Conservation (phyloP, 2,888 invertebrate genomes). For the Drosophila seclusa region DNA sequence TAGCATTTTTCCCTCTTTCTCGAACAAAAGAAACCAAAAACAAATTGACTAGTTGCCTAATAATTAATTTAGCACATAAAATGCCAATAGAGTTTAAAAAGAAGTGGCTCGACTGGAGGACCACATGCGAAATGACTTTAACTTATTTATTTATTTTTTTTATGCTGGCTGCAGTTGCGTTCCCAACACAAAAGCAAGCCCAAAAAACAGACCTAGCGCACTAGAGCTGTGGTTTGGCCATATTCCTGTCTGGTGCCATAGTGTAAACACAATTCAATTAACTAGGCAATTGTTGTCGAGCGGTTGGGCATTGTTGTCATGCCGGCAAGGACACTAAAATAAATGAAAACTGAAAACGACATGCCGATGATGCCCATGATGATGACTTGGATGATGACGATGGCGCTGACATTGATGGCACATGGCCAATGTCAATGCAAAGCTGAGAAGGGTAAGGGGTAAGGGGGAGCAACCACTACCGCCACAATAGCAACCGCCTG, state of each 20-base stretch:
- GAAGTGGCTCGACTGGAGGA: constrained; percentile 21
- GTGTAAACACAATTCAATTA: constrained; percentile 81
- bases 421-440: constrained; percentile 58
- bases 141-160: constrained; percentile 15
- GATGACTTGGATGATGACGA: constrained; percentile 23
- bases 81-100: constrained; percentile 36
- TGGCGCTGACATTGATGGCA: constrained; percentile 50
- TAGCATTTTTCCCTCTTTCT: not conserved
- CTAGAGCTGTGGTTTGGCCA: not conserved
- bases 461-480: constrained; percentile 6
- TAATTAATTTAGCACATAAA: constrained; percentile 48
- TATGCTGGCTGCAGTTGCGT: constrained; percentile 30
- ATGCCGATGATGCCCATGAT: constrained; percentile 62
- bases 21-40: constrained; percentile 19
- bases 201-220: constrained; percentile 33
- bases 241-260: constrained; percentile 48
- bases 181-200: constrained; percentile 28
- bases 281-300: constrained; percentile 72
- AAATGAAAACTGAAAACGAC: constrained; percentile 73
- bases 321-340: constrained; percentile 67
- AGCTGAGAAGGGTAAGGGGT: not conserved
- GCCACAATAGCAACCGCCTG: constrained; percentile 23
- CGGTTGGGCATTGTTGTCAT: constrained; percentile 68
- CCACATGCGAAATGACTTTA: constrained; percentile 38
- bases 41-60: constrained; percentile 29